These are phyloP conservation scores for Bothrops jararaca DNA, from an alignment of 2,113 vertebrate species.

Conservation along the genomic window DNA sequence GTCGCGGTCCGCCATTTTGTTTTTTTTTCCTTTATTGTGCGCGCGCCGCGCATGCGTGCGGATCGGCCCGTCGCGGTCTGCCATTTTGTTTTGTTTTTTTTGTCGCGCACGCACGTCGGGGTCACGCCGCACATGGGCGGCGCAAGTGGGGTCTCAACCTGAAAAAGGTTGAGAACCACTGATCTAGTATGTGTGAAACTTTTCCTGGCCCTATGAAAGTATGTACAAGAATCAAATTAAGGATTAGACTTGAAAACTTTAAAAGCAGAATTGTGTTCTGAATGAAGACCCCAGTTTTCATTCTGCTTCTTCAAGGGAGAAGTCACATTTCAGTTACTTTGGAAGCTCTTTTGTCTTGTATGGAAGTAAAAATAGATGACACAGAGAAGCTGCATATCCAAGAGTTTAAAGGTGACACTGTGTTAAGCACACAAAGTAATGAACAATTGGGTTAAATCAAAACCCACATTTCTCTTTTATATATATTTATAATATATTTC, in stretches of 20 bases:
- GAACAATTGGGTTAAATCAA: too few species aligned
- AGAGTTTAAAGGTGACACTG: not conserved
- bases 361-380: not conserved
- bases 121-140: too few species aligned
- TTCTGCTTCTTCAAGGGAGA: not conserved
- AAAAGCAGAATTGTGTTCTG: not conserved
- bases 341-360: not conserved
- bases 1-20: too few species aligned
- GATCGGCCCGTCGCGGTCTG: too few species aligned
- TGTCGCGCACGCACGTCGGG: too few species aligned
- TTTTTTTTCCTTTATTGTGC: too few species aligned
- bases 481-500: not conserved
- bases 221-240: not conserved
- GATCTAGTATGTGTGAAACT: not conserved
- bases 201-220: not conserved
- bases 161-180: too few species aligned
- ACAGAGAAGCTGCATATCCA: not conserved
- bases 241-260: not conserved
- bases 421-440: not conserved
- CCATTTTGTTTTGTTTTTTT: too few species aligned
- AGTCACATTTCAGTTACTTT: not conserved
- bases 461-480: not conserved
- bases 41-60: too few species aligned
- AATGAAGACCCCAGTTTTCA: not conserved
- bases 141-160: too few species aligned